Evolutionary conservation across 2,888 invertebrate genomes (phyloP), one percentile per base, ranked within the genome.

Genomic region (Perdita meconis): DNA sequence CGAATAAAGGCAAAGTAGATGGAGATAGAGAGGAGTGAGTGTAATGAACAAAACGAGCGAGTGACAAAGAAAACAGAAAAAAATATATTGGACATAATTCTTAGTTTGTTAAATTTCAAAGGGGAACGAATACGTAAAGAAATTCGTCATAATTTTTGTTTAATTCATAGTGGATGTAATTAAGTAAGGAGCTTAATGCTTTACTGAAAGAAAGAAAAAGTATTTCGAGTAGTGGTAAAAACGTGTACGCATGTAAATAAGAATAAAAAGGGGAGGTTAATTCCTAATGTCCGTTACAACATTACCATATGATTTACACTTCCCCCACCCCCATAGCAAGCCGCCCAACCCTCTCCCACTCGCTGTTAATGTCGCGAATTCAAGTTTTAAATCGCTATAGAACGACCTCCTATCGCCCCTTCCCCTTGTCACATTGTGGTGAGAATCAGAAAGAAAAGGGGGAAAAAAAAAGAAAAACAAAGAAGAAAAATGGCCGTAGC

Each of bases 281-380:
- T 66, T 69, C 56, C 53, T 38, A 66, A 75, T 56, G 78, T 73
- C 80, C 84, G 84, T 84, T 84, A 82, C 73, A 55, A 65, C 85
- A 89, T 91, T 90, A 90, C 90, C 92, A 91, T 92, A 91, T 91
- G 91, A 92, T 92, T 89, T 88, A 90, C 82, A 84, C 87, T 84
- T 80, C 73, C 72, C 83, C 79, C 68, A 10, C 71, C 34, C 72
- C 75, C 74, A 75, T 75, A 64, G 53, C 56, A 44, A 42, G 63
- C 63, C 74, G 61, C 59, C 68, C 68, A 51, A 76, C 63, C 73
- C 74, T 68, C 61, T 70, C 64, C 63, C 56, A 63, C 66, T 74
- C 76, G 61, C 74, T 64, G 56, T 57, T 64, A 65, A 59, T 73
- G 70, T 69, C 56, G 51, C 10, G 70, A 87, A 89, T 88, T 88